These are phyloP conservation scores for Corythoichthys intestinalis DNA, from an alignment of 2,113 vertebrate genomes.

Conservation along the genomic window DNA sequence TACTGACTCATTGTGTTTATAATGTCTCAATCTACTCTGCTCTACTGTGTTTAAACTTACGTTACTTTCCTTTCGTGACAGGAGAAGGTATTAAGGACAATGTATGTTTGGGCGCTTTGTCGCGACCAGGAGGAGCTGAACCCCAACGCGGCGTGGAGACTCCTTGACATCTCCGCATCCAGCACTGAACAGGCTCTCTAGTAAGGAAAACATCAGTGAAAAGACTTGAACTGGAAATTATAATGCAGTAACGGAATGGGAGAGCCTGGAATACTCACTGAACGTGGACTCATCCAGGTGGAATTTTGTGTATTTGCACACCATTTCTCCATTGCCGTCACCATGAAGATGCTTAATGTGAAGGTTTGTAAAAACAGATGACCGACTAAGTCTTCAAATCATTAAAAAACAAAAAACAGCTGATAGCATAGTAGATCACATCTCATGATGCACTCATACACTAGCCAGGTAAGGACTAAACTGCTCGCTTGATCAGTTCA, in stretches of 20 bases:
- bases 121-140: conserved; percentile 93
- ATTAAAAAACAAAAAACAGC: background rate
- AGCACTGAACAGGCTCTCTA: conserved; percentile 90
- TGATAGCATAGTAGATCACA: background rate
- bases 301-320: conserved; percentile 24
- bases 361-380: conserved; percentile 1
- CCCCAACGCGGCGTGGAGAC: conserved; percentile 87
- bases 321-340: conserved; percentile 4
- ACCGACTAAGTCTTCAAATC: background rate
- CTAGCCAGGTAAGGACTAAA: background rate
- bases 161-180: conserved; percentile 90
- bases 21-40: background rate
- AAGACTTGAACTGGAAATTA: conserved; percentile 15
- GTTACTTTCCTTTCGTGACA: conserved; percentile 45
- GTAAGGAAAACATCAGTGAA: conserved; percentile 23
- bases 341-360: conserved; percentile 20
- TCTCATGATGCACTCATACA: background rate
- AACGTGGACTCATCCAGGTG: conserved; percentile 1
- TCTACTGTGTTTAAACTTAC: background rate
- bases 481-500: background rate
- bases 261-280: conserved; percentile 19
- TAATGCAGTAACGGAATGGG: conserved; percentile 10
- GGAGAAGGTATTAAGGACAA: conserved; percentile 92
- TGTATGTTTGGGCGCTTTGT: conserved; percentile 94
- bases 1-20: background rate